These are phyloP conservation scores for Dipus sagitta DNA, from an alignment of 2,797 vertebrate species.

Conservation along the genomic window DNA sequence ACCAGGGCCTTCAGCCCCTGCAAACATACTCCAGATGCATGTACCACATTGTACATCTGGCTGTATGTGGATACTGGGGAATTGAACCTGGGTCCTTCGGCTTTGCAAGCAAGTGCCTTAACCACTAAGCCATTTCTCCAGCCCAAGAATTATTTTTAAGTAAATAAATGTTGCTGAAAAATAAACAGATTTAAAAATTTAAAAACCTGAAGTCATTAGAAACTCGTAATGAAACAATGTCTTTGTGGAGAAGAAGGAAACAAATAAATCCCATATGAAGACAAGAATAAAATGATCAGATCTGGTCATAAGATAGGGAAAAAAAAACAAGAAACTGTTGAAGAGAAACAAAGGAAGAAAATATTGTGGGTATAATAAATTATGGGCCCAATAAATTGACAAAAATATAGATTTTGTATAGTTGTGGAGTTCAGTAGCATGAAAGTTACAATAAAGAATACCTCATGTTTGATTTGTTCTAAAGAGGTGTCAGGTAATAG, in stretches of 20 bases:
- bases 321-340: neutral
- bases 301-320: neutral
- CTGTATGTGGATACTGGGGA: too few species aligned
- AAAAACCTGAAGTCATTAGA: neutral
- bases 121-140: too few species aligned
- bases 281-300: neutral
- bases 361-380: too few species aligned
- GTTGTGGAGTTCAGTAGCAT: conserved; percentile 49
- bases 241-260: neutral
- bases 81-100: too few species aligned
- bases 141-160: neutral
- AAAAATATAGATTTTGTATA: conserved; percentile 12
- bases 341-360: neutral
- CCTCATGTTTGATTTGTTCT: conserved; percentile 3
- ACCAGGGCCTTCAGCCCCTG: too few species aligned
- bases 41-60: too few species aligned
- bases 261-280: too few species aligned
- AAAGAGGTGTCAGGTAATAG: neutral
- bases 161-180: neutral
- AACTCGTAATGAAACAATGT: neutral
- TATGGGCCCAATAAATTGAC: neutral
- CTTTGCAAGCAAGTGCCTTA: too few species aligned
- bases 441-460: conserved; percentile 50
- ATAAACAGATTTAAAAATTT: neutral
- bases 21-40: too few species aligned